Conservation (phyloP, 2,888 invertebrate genomes). For the Drosophila rubida region DNA sequence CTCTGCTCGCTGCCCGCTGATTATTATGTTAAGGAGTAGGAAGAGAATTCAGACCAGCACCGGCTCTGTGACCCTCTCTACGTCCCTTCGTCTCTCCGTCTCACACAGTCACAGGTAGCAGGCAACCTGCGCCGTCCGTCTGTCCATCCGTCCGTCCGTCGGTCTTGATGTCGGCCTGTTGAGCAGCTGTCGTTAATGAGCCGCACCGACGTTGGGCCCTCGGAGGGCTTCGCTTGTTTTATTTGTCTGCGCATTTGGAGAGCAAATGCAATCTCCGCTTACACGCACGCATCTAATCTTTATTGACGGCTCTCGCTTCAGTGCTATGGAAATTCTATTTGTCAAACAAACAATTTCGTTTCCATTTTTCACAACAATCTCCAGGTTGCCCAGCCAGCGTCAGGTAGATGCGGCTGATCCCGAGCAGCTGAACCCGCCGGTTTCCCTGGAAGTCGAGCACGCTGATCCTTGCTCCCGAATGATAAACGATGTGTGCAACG, state of each 20-base stretch:
- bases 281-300: constrained; percentile 67
- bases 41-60: constrained; percentile 20
- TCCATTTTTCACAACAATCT: constrained; percentile 40
- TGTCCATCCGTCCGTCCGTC: neutral
- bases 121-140: constrained; percentile 36
- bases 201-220: constrained; percentile 43
- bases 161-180: constrained; percentile 34
- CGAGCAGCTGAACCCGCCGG: constrained; percentile 59
- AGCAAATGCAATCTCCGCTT: constrained; percentile 73
- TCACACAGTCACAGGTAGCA: constrained; percentile 50
- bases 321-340: constrained; percentile 66
- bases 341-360: constrained; percentile 74
- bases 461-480: constrained; percentile 25
- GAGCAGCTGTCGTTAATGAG: constrained; percentile 80
- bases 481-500: constrained; percentile 44
- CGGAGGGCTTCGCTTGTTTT: constrained; percentile 11
- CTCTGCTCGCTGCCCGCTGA: constrained; percentile 42
- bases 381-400: constrained; percentile 50
- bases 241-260: constrained; percentile 37
- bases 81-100: neutral
- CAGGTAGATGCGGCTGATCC: constrained; percentile 59
- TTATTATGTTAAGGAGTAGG: constrained; percentile 57
- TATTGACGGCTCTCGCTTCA: constrained; percentile 63
- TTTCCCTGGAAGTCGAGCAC: constrained; percentile 47
- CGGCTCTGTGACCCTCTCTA: neutral